Evolutionary conservation across 2,888 invertebrate species (phyloP).

Genomic region (Labia minor): DNA sequence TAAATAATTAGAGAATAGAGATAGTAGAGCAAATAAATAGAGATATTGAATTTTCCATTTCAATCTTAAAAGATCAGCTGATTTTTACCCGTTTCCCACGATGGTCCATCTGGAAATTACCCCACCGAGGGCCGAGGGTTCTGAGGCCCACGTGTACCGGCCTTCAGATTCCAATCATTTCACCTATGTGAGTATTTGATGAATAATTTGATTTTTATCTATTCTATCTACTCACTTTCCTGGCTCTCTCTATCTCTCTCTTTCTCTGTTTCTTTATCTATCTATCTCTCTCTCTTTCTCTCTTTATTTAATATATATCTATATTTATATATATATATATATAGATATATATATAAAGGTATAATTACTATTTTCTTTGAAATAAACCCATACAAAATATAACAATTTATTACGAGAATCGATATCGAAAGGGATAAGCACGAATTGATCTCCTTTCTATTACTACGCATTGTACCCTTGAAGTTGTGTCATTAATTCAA

Average conservation of each 20-base stretch:
- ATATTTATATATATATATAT: background rate
- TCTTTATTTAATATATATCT: no score
- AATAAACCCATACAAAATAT: background rate
- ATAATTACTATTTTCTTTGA: background rate
- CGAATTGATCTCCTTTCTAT: no score
- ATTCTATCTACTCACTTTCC: background rate
- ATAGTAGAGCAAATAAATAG: background rate
- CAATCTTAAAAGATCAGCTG: background rate
- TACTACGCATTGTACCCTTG: no score
- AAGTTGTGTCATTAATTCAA: no score
- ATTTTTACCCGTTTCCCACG: background rate
- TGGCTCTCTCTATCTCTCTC: background rate
- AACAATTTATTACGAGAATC: background rate
- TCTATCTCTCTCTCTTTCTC: background rate
- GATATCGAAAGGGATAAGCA: background rate
- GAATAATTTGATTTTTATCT: background rate
- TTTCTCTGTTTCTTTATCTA: background rate
- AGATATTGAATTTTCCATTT: background rate
- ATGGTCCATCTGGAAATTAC: background rate
- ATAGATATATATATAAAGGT: background rate
- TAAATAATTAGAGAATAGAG: background rate
- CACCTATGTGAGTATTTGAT: background rate
- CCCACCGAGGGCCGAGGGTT: background rate
- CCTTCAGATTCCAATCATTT: background rate
- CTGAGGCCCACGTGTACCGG: background rate